These are phyloP conservation scores for Molossus alvarezi DNA, from an alignment of 2,797 vertebrate species.

Conservation along the genomic window DNA sequence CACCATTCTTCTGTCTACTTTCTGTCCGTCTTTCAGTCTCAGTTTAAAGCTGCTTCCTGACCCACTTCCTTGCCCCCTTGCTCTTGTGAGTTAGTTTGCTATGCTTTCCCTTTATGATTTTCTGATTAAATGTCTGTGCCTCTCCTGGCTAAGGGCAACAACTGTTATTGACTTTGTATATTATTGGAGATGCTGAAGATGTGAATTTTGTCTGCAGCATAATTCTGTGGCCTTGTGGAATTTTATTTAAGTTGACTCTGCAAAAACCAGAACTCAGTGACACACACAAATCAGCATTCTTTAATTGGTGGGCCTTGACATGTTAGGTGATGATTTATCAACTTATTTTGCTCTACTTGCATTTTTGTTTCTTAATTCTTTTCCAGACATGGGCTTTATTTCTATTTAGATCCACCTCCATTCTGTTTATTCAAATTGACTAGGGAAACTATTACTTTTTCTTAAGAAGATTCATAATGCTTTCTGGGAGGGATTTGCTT, in stretches of 20 bases:
- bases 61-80: not conserved
- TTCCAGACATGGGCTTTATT: conserved; percentile 55
- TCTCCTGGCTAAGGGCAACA: not conserved
- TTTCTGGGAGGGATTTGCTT: conserved; percentile 58
- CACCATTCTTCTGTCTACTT: not conserved
- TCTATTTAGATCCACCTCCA: not conserved
- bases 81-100: not conserved
- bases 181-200: conserved; percentile 33
- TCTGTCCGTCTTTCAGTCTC: not conserved
- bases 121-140: conserved; percentile 12
- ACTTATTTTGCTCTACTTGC: conserved; percentile 60
- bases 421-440: conserved; percentile 54
- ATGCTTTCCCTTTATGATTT: not conserved
- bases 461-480: not conserved
- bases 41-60: not conserved
- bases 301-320: conserved; percentile 49
- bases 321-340: conserved; percentile 52
- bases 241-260: conserved; percentile 74
- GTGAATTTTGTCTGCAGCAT: conserved; percentile 35
- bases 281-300: conserved; percentile 41
- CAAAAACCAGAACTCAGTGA: conserved; percentile 23
- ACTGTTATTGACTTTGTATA: conserved; percentile 31
- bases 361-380: conserved; percentile 68
- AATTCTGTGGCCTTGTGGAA: conserved; percentile 50
- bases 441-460: conserved; percentile 42